These are phyloP conservation scores for Equus przewalskii DNA, from an alignment of 2,113 vertebrate species.

Conservation along the genomic window DNA sequence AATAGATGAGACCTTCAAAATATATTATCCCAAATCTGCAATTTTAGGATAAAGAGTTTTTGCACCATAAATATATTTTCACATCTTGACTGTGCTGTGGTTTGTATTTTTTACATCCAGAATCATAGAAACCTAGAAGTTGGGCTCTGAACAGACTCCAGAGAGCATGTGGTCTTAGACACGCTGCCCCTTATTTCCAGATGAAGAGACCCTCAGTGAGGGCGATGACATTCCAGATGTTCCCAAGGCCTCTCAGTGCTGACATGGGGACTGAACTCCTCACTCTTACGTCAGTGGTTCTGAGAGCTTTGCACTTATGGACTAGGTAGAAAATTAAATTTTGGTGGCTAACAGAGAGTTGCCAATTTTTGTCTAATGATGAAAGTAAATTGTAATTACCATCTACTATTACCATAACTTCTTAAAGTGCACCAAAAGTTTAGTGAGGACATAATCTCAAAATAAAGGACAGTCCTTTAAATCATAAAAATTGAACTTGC, in stretches of 20 bases:
- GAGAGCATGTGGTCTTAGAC: neutral
- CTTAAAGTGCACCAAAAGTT: neutral
- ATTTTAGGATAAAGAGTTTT: neutral
- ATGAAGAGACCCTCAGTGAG: neutral
- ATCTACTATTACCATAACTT: neutral
- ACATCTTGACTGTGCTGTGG: neutral
- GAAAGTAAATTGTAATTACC: neutral
- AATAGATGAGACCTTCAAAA: neutral
- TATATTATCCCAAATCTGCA: neutral
- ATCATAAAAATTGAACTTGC: conserved; percentile 22
- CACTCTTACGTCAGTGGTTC: neutral
- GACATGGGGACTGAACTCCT: neutral
- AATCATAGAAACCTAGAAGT: neutral
- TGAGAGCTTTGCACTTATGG: neutral
- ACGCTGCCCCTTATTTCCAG: neutral
- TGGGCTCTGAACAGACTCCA: neutral
- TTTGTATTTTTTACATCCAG: conserved; percentile 18
- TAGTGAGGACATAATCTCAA: neutral
- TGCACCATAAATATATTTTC: neutral
- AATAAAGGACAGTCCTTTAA: neutral
- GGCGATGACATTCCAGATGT: neutral
- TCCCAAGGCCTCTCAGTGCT: neutral
- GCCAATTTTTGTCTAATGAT: neutral
- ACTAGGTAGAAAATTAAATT: neutral
- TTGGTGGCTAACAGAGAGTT: neutral